Conservation (phyloP, 2,797 vertebrate genomes). For the Anisognathus igniventris region DNA sequence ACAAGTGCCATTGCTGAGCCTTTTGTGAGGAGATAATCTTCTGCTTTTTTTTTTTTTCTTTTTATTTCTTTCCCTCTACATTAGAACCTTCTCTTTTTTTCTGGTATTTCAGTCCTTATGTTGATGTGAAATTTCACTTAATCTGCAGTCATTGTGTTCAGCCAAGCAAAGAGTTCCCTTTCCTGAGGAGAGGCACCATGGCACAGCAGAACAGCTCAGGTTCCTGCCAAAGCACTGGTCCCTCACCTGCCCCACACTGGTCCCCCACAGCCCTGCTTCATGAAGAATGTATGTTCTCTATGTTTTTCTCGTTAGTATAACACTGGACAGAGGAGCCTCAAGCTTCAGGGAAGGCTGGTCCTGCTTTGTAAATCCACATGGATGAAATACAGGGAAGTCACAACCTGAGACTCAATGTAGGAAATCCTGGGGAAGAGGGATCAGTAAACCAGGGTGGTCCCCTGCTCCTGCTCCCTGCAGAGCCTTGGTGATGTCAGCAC, state of each 20-base stretch:
- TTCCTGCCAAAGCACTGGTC: background rate
- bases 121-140: background rate
- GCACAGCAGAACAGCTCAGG: fast-evolving
- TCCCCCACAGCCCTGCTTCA: background rate
- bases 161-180: background rate
- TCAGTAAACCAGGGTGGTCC: fast-evolving
- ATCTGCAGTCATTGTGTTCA: background rate
- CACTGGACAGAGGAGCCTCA: background rate
- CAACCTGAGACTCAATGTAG: background rate
- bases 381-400: background rate
- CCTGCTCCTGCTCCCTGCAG: background rate
- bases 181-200: background rate
- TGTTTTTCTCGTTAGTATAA: background rate
- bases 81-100: background rate
- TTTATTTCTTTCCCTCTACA: background rate
- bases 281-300: background rate
- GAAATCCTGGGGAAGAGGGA: background rate
- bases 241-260: background rate
- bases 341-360: background rate
- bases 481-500: background rate
- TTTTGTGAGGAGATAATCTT: background rate
- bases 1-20: background rate
- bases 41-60: background rate
- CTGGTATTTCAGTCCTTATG: background rate
- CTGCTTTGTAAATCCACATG: background rate